phyloP scores from a whole-genome alignment of 2,797 vertebrate genomes.

The Chaetophractus vellerosus region DNA sequence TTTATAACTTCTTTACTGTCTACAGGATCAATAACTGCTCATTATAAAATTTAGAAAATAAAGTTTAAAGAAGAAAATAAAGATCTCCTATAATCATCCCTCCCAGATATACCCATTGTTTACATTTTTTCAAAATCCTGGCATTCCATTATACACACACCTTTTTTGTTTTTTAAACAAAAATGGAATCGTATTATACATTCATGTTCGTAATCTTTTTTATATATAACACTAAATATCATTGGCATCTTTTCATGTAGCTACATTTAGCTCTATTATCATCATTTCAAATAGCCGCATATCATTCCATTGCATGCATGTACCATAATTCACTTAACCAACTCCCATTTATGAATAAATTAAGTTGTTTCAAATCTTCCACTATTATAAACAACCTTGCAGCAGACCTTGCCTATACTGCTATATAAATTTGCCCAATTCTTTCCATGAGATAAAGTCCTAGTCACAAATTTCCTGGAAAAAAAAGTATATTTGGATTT shows the following conservation, averaged over 20 bases:
- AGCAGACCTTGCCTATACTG: neutral
- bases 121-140: constrained; percentile 17
- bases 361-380: constrained; percentile 49
- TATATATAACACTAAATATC: neutral
- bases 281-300: constrained; percentile 3
- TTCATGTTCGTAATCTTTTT: neutral
- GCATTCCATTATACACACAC: neutral
- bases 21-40: neutral
- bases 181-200: neutral
- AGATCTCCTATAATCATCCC: neutral
- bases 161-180: neutral
- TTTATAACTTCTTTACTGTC: neutral
- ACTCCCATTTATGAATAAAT: constrained; percentile 13
- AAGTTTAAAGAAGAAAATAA: constrained; percentile 24
- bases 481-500: neutral
- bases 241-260: neutral
- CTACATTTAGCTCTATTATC: neutral
- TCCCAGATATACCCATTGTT: neutral
- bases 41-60: constrained; percentile 34
- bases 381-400: neutral
- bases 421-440: neutral
- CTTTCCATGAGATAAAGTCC: constrained; percentile 29
- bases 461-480: neutral
- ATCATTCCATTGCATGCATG: neutral
- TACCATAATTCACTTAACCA: constrained; percentile 8